Evolutionary conservation across 1,140 invertebrate genomes (phyloP), one percentile per base, ranked within the genome.

Genomic region (Cephus cinctus): DNA sequence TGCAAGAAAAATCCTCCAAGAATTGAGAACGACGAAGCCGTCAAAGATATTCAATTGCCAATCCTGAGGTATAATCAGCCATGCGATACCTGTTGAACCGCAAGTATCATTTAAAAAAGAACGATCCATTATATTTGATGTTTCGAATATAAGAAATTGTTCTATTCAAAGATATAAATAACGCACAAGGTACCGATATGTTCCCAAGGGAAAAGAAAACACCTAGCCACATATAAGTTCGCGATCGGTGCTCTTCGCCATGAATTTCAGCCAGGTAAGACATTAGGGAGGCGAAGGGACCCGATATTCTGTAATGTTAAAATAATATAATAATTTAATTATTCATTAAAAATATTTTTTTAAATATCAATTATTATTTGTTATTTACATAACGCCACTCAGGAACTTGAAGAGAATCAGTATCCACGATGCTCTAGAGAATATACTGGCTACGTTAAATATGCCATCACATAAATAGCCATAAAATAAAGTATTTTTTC

Each of bases 241-340:
- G 79, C 2, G 86, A 80, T 15, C 87, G 76, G 46, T 84, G 75
- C 31, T 81, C 72, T 0, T 82, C 79, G 8, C 82, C 77, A 63
- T 88, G 86, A 12, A 88, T 71, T 64, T 89, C 87, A 0, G 86
- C 85, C 20, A 89, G 48, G 61, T 88, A 88, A 0, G 86, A 82
- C 64, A 87, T 83, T 16, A 88, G 67, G 0, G 88, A 84, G 0
- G 86, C 86, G 63, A 83, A 88, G 0, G 86, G 86, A 2, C 87
- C 86, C 50, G 86, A 86, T 63, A 86, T 86, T 30, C 87, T 89
- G 62, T 23, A 69, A 65, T 52, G 41, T 15, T 43, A 35, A 19
- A 41, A 19, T n/a, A 22, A 9, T 30, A 18, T 22, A 16, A 41
- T 1, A 19, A n/a, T 6, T 41, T 22, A 12, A 8, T 5, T 6